Evolutionary conservation across 2,113 vertebrate species (phyloP).

Genomic region (Rostratula benghalensis): DNA sequence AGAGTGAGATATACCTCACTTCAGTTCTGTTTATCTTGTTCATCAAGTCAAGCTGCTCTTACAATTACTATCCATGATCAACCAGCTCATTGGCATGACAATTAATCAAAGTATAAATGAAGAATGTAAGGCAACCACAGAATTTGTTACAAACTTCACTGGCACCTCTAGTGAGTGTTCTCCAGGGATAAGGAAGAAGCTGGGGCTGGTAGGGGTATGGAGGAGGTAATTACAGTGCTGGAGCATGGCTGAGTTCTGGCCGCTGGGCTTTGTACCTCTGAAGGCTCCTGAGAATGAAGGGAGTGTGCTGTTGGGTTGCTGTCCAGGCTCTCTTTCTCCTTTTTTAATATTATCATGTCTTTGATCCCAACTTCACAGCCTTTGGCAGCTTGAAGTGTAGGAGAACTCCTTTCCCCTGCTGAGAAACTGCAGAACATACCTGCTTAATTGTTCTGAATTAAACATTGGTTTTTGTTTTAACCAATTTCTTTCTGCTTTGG

Average conservation of each 20-base stretch:
- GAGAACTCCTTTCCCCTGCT: neutral
- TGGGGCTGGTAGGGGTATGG: neutral
- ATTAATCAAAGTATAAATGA: neutral
- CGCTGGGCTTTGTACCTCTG: neutral
- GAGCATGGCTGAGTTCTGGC: neutral
- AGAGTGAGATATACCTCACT: neutral
- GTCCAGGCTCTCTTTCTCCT: neutral
- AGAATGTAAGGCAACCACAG: neutral
- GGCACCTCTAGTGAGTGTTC: neutral
- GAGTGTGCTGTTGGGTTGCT: neutral
- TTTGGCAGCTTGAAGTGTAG: neutral
- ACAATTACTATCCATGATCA: neutral
- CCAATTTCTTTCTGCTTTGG: neutral
- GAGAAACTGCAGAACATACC: neutral
- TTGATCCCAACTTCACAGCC: neutral
- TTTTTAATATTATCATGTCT: neutral
- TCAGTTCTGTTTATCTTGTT: neutral
- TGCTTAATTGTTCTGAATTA: neutral
- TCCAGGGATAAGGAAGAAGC: neutral
- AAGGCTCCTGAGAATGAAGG: neutral
- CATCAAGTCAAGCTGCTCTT: neutral
- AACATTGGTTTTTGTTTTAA: neutral
- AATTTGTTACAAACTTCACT: neutral
- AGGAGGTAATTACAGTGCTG: neutral
- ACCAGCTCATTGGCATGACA: neutral